Conservation (phyloP, 2,888 invertebrate species). For the Stenoptilia bipunctidactyla region DNA sequence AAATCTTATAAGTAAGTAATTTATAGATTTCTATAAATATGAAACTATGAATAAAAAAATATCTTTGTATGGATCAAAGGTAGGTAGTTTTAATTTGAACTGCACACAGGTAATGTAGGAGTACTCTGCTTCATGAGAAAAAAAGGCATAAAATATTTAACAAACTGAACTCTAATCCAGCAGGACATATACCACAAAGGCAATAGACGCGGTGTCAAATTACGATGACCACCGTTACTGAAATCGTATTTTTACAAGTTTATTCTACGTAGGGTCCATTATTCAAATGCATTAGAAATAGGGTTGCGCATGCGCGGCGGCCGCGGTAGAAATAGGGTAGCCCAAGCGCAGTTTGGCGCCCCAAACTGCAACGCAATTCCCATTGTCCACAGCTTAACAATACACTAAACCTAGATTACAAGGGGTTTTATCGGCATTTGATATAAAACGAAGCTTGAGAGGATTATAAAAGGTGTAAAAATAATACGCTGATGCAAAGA, state of each 20-base stretch:
- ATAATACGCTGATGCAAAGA: conserved; percentile 1
- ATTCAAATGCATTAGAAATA: conserved; percentile 32
- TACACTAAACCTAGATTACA: conserved; percentile 36
- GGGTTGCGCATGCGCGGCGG: conserved; percentile 23
- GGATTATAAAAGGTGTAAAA: conserved; percentile 1
- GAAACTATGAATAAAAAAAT: too few relatives aligned
- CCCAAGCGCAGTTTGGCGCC: conserved; percentile 12
- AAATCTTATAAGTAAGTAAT: too few relatives aligned
- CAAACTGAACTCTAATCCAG: too few relatives aligned
- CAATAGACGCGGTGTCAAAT: conserved; percentile 32
- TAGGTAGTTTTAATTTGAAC: too few relatives aligned
- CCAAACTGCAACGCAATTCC: conserved; percentile 15
- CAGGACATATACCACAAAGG: conserved; percentile 1
- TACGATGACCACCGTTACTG: conserved; percentile 44
- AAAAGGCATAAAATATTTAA: too few relatives aligned
- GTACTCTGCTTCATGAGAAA: too few relatives aligned
- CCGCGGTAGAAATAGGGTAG: conserved; percentile 36
- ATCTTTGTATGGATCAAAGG: too few relatives aligned
- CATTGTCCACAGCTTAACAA: conserved; percentile 26
- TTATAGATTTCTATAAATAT: too few relatives aligned
- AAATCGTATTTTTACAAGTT: too few relatives aligned
- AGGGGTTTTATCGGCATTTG: conserved; percentile 17
- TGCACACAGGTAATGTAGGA: too few relatives aligned
- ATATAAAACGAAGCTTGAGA: conserved; percentile 3
- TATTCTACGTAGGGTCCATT: conserved; percentile 36